phyloP scores from a whole-genome alignment of 1,140 invertebrate genomes.

The Heliconius hermathena region DNA sequence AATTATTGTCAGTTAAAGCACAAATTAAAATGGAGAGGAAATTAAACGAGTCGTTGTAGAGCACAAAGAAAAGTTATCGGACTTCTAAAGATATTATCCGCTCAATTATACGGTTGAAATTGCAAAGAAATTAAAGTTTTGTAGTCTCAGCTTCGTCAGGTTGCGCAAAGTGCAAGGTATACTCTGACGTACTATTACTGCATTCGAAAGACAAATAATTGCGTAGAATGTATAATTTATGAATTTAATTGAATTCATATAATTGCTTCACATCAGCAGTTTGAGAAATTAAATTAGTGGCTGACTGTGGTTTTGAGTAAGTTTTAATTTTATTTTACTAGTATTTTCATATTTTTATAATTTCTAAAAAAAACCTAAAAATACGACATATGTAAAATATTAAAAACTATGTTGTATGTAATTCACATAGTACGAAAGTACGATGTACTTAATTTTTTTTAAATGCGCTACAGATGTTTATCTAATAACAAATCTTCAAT shows the following conservation, averaged over 20 bases:
- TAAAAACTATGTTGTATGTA: too few species aligned
- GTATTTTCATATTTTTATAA: too few species aligned
- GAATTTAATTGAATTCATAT: too few species aligned
- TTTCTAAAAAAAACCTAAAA: too few species aligned
- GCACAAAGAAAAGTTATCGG: constrained; percentile 18
- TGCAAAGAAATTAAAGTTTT: constrained; percentile 47
- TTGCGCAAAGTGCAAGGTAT: constrained; percentile 55
- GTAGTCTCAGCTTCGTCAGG: constrained; percentile 52
- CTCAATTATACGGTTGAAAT: constrained; percentile 35
- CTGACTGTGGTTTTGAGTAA: not conserved
- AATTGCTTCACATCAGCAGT: too few species aligned
- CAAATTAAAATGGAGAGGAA: constrained; percentile 26
- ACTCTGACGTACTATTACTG: constrained; percentile 43
- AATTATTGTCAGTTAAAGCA: constrained; percentile 14
- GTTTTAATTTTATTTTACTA: too few species aligned
- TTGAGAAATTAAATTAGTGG: not conserved
- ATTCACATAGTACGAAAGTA: too few species aligned
- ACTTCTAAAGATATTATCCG: constrained; percentile 26
- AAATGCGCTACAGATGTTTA: too few species aligned
- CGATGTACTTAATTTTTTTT: too few species aligned
- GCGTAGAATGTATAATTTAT: not conserved
- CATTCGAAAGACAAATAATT: constrained; percentile 65
- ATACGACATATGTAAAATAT: too few species aligned
- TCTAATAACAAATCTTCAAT: too few species aligned
- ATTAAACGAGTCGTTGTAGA: constrained; percentile 20